Conservation (phyloP, 2,888 invertebrate genomes). For the Sturmia bella region DNA sequence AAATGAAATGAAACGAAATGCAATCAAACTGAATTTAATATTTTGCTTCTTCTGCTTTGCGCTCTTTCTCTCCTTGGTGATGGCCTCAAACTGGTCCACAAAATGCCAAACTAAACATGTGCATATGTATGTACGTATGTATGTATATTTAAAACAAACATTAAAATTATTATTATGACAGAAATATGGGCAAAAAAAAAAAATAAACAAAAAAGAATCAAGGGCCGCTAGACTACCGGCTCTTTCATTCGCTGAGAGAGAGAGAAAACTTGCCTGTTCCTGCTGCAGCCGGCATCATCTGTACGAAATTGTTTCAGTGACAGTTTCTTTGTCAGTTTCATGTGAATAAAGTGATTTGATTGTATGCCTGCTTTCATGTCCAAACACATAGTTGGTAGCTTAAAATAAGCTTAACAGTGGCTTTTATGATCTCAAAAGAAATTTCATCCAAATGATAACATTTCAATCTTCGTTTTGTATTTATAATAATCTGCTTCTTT, state of each 20-base stretch:
- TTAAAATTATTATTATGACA: slow-evolving; percentile 57
- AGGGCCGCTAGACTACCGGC: background rate
- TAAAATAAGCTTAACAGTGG: slow-evolving; percentile 64
- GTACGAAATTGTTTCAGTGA: slow-evolving; percentile 2
- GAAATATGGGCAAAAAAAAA: slow-evolving; percentile 15
- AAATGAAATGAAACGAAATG: slow-evolving; percentile 75
- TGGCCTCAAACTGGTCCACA: background rate
- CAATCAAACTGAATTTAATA: slow-evolving; percentile 68
- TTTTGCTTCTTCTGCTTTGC: background rate
- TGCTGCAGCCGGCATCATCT: background rate
- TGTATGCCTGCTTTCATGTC: slow-evolving; percentile 63
- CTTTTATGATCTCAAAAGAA: slow-evolving; percentile 50
- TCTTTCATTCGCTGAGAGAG: background rate
- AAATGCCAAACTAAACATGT: background rate
- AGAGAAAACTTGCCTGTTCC: background rate
- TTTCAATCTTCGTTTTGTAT: slow-evolving; percentile 21
- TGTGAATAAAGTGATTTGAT: slow-evolving; percentile 66
- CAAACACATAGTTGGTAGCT: slow-evolving; percentile 66
- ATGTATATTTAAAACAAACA: slow-evolving; percentile 31
- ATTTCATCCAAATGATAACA: slow-evolving; percentile 58
- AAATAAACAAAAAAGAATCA: slow-evolving; percentile 1
- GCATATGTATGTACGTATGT: too few relatives aligned
- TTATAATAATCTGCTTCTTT: background rate
- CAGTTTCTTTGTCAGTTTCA: slow-evolving; percentile 40
- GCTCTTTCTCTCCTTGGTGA: background rate